A percentile compares a stretch with the other conserved stretches of the same genome.
Evolutionary conservation across 2,113 vertebrate genomes (phyloP).

Genomic region (Syngnathus typhle): DNA sequence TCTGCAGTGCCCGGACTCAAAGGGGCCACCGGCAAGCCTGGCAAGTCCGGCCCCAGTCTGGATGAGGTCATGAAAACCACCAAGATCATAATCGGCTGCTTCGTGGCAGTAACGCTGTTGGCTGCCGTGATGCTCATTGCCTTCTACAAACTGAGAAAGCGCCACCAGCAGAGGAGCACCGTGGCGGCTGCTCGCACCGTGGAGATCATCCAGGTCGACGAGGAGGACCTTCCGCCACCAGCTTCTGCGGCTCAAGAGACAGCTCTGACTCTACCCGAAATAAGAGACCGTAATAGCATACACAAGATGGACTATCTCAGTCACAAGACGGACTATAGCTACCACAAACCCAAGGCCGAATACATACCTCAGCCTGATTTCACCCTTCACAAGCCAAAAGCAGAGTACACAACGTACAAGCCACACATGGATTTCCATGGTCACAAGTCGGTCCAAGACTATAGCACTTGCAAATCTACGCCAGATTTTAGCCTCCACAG

Average conservation of each 20-base stretch:
- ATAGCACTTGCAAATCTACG: slow-evolving; percentile 65
- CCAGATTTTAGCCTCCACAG: slow-evolving; percentile 67
- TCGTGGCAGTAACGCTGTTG: slow-evolving; percentile 91
- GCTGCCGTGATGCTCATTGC: slow-evolving; percentile 95
- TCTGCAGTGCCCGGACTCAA: slow-evolving; percentile 73
- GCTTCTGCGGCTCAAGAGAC: slow-evolving; percentile 78
- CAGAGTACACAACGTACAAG: slow-evolving; percentile 69
- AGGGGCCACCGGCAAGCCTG: slow-evolving; percentile 72
- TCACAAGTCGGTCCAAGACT: slow-evolving; percentile 66
- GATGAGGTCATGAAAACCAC: slow-evolving; percentile 99
- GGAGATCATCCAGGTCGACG: slow-evolving; percentile 94
- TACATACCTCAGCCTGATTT: slow-evolving; percentile 68
- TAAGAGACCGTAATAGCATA: slow-evolving; percentile 85
- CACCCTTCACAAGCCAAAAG: slow-evolving; percentile 65
- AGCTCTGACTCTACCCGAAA: slow-evolving; percentile 80
- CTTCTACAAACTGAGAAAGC: slow-evolving; percentile 96
- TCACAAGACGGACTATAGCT: slow-evolving; percentile 70
- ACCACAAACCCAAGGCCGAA: slow-evolving; percentile 65
- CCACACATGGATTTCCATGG: slow-evolving; percentile 67
- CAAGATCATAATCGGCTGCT: slow-evolving; percentile 98
- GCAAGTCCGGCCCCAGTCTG: slow-evolving; percentile 78
- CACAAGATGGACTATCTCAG: slow-evolving; percentile 80
- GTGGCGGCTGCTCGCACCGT: slow-evolving; percentile 86
- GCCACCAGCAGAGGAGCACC: slow-evolving; percentile 92
- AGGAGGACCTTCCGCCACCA: slow-evolving; percentile 84